phyloP scores from a whole-genome alignment of 2,888 invertebrate species.

The Saturnia japonica region DNA sequence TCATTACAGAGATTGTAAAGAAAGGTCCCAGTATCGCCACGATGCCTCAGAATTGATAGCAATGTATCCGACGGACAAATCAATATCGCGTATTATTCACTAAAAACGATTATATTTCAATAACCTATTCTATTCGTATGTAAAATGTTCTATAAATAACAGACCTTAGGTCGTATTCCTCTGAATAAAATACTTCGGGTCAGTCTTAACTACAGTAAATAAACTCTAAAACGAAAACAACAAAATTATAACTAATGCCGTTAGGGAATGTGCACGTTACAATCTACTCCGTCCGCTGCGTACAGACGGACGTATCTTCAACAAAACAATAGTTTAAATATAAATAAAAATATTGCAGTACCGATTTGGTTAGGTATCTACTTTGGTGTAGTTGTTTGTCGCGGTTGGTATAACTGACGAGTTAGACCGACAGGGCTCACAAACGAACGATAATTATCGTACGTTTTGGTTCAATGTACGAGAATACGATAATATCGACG shows the following conservation, averaged over 20 bases:
- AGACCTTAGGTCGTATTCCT: conserved; percentile 57
- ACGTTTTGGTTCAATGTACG: too few species aligned
- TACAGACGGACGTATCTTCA: conserved; percentile 69
- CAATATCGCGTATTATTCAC: background rate
- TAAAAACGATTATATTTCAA: conserved; percentile 14
- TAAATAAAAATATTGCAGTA: conserved; percentile 77
- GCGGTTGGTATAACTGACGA: too few species aligned
- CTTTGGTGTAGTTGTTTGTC: conserved; percentile 69
- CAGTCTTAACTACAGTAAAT: conserved; percentile 77
- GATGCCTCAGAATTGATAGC: background rate
- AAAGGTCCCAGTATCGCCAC: background rate
- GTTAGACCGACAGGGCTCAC: too few species aligned
- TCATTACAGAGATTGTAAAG: background rate
- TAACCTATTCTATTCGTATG: conserved; percentile 15
- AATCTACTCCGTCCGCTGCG: conserved; percentile 59
- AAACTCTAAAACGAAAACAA: conserved; percentile 79
- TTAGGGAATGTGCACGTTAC: conserved; percentile 79
- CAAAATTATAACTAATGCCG: conserved; percentile 71
- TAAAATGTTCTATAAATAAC: conserved; percentile 21
- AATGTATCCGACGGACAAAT: background rate
- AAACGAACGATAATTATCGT: too few species aligned
- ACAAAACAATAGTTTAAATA: conserved; percentile 65
- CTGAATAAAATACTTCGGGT: conserved; percentile 69
- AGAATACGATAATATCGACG: too few species aligned
- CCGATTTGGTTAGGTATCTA: conserved; percentile 79